Evolutionary conservation across 2,797 vertebrate species (phyloP).

Genomic region (Antennarius maculatus): DNA sequence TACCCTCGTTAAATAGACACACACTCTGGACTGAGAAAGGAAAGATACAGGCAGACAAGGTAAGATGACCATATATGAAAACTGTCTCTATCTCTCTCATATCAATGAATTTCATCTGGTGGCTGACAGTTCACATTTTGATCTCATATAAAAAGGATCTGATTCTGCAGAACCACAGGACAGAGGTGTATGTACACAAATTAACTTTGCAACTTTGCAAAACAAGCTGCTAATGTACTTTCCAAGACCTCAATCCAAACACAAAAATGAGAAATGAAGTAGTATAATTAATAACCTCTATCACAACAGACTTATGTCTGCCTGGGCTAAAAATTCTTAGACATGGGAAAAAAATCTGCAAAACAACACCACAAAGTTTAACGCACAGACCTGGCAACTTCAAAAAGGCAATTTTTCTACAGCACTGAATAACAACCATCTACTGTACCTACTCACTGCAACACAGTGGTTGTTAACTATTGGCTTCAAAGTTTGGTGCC

Average conservation of each 20-base stretch:
- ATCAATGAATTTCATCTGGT: slow-evolving; percentile 4
- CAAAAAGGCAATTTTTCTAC: slow-evolving; percentile 5
- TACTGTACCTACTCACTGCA: slow-evolving; percentile 22
- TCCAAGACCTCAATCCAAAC: slow-evolving; percentile 22
- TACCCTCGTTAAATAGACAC: too few relatives aligned
- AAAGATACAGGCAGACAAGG: too few relatives aligned
- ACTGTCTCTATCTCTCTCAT: not conserved
- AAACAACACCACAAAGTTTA: too few relatives aligned
- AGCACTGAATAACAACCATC: slow-evolving; percentile 18
- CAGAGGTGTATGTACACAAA: slow-evolving; percentile 36
- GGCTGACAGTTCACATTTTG: slow-evolving; percentile 30
- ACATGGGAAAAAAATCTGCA: too few relatives aligned
- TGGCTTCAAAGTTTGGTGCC: slow-evolving; percentile 31
- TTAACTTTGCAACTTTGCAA: slow-evolving; percentile 12
- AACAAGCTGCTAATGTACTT: slow-evolving; percentile 19
- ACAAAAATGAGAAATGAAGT: slow-evolving; percentile 13
- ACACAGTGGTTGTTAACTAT: not conserved
- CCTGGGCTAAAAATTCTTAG: slow-evolving; percentile 12
- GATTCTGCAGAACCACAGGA: slow-evolving; percentile 30
- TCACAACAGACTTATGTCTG: not conserved
- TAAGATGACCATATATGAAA: not conserved
- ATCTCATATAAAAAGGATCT: slow-evolving; percentile 43
- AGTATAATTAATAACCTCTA: slow-evolving; percentile 7
- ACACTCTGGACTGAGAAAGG: too few relatives aligned
- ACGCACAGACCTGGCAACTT: not conserved